Base-by-base conservation (phyloP, 1,140 invertebrate species). In the Drosophila pallidifrons region DNA sequence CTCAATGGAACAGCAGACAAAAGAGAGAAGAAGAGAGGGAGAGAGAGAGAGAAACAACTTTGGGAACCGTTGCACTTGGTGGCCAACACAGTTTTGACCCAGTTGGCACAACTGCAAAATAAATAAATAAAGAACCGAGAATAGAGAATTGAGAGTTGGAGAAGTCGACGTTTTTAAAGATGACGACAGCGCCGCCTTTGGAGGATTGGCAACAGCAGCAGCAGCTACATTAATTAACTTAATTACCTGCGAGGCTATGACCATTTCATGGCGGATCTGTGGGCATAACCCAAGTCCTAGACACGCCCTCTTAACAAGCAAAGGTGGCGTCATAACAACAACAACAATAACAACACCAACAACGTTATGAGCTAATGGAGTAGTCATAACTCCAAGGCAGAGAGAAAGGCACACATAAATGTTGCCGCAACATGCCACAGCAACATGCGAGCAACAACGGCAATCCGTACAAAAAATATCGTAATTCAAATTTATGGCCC, bases 401-500 rank as follows among this genome's bases (percentile, higher is more conserved):
- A 49, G 54, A 60, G 57, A 72, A 70, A 75, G 55, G 57, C 60
- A 65, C 38, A 10, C 45, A 38, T 35, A 16, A 63, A 72, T 76
- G 77, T 77, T 77, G 77, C 74, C 38, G 68, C 63, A 72, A 79
- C 72, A 76, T 76, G 46, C 30, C 54, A 60, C 25, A 20, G 69
- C 74, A 73, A 76, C 69, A 75, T 58, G 46, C 2, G 7, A 51
- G 20, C 51, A 58, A 41, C 41, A 72, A 30, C 52, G 52, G 15
- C 32, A 65, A 25, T 6, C 15, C 67, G 58, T 25, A 63, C 59
- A 63, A 75, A 63, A 75, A 65, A 75, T 70, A 61, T 71, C 72
- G 72, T 71, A 71, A 78, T 78, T 71, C 45, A 71, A 75, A 79
- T 79, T 79, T 79, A 76, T 79, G 67, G 73, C 60, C 58, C 43